Evolutionary conservation across 2,113 vertebrate genomes (phyloP), one percentile per base, ranked within the genome.

Genomic region (Rhabdomys dilectus): DNA sequence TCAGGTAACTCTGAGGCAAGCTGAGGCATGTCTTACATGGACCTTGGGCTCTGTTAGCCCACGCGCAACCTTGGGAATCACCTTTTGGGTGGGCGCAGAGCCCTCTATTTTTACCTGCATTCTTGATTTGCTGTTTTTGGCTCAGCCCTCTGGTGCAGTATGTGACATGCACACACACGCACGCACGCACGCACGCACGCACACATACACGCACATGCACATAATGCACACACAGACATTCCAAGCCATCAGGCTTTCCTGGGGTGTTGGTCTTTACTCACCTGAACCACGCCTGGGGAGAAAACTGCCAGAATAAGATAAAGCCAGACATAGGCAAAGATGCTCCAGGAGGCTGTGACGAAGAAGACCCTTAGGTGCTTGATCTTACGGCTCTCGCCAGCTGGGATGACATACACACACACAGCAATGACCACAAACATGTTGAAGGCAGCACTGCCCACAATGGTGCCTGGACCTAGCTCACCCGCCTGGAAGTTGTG

Each of bases 321-420:
- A 75, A 99, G 99, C 99, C 99, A 99, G 88, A 99, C 99, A 94
- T 99, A 99, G 92, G 99, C 99, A 24, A 99, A 99, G 98, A 99
- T 99, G 97, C 99, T 99, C 99, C 99, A 99, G 0, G 99, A 99
- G 62, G 99, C 99, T 0, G 99, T 99, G 98, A 99, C 99, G 51
- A 99, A 99, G 98, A 99, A 99, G 81, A 99, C 99, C 0, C 99
- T 42, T 53, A 99, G 97, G 98, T 99, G 99, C n/a, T 99, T 99
- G 98, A 99, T 99, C 96, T 98, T 98, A 5, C 99, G 99, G 81
- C 98, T 98, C 98, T 99, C 99, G 0, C 99, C 99, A 0, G 98
- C 98, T 0, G 99, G 99, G 97, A 99, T 99, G 93, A 99, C 99
- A 80, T 99, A 99, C 58, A 99, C 98, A 19, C 99, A 99, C n/a